Conservation (phyloP, 1,140 invertebrate genomes). For the Drosophila parvula region DNA sequence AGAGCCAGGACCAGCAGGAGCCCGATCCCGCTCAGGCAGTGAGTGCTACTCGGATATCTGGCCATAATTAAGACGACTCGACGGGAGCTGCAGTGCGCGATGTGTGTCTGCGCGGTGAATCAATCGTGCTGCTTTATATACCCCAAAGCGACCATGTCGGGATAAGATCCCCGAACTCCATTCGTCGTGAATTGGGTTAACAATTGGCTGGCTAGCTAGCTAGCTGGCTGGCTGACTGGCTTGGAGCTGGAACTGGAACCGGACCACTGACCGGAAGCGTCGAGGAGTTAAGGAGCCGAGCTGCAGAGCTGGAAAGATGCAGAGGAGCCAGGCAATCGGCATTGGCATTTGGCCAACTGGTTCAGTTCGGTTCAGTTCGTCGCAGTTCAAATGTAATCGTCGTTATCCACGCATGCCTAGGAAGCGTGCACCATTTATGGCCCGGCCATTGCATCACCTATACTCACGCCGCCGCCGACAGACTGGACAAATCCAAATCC, state of each 20-base stretch:
- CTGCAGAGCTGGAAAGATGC: not conserved
- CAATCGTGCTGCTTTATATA: conserved; percentile 54
- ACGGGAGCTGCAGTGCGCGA: conserved; percentile 35
- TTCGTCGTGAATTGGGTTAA: conserved; percentile 64
- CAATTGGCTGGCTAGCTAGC: conserved; percentile 30
- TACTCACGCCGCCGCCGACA: conserved; percentile 8
- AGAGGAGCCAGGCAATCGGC: conserved; percentile 53
- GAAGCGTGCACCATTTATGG: conserved; percentile 75
- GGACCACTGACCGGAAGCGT: conserved; percentile 33
- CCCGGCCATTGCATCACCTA: conserved; percentile 64
- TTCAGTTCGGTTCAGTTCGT: conserved; percentile 34
- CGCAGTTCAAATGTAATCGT: conserved; percentile 26
- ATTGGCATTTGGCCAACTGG: conserved; percentile 81
- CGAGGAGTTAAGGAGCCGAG: not conserved
- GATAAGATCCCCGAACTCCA: conserved; percentile 32
- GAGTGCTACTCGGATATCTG: conserved; percentile 26
- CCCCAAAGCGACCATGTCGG: conserved; percentile 9
- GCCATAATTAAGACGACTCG: conserved; percentile 23
- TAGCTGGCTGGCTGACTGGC: conserved; percentile 22
- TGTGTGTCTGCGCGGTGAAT: conserved; percentile 50
- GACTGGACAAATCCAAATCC: not conserved
- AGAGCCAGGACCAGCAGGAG: conserved; percentile 26
- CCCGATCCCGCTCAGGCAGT: conserved; percentile 17
- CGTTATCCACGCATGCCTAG: conserved; percentile 59
- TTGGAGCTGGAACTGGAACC: conserved; percentile 10